Evolutionary conservation across 2,113 vertebrate species (phyloP).

Genomic region (Sterrhoptilus dennistouni): DNA sequence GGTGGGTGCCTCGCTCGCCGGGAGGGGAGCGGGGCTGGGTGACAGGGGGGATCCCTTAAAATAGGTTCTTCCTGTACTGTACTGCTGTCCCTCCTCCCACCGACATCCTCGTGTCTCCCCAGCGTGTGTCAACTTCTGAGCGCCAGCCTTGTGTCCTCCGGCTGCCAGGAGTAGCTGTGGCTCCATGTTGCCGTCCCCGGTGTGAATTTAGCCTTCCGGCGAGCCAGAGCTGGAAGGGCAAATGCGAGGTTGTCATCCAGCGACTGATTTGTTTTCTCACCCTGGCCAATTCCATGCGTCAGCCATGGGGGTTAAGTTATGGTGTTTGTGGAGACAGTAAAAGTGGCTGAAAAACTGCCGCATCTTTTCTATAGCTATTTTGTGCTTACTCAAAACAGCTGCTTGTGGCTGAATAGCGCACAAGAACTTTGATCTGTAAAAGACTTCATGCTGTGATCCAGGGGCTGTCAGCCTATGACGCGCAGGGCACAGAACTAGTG

Average conservation of each 20-base stretch:
- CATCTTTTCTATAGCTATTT: neutral
- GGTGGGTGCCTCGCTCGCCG: slow-evolving; percentile 70
- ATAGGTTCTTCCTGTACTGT: neutral
- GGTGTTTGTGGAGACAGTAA: neutral
- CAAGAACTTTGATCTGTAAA: neutral
- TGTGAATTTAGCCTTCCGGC: neutral
- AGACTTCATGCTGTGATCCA: neutral
- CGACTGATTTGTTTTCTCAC: neutral
- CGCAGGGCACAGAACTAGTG: neutral
- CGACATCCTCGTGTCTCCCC: neutral
- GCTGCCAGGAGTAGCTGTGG: neutral
- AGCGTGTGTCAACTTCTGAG: neutral
- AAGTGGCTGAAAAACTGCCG: neutral
- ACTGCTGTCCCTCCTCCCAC: neutral
- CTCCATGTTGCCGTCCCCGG: neutral
- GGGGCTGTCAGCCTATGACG: neutral
- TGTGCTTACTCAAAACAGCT: neutral
- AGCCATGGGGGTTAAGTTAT: neutral
- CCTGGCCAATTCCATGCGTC: neutral
- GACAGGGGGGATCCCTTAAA: neutral
- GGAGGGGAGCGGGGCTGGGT: neutral
- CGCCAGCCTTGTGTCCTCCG: neutral
- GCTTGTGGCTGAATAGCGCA: neutral
- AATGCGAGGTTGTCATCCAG: neutral
- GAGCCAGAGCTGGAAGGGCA: neutral